phyloP scores from a whole-genome alignment of 2,113 vertebrate species.

The Corythaeola cristata region DNA sequence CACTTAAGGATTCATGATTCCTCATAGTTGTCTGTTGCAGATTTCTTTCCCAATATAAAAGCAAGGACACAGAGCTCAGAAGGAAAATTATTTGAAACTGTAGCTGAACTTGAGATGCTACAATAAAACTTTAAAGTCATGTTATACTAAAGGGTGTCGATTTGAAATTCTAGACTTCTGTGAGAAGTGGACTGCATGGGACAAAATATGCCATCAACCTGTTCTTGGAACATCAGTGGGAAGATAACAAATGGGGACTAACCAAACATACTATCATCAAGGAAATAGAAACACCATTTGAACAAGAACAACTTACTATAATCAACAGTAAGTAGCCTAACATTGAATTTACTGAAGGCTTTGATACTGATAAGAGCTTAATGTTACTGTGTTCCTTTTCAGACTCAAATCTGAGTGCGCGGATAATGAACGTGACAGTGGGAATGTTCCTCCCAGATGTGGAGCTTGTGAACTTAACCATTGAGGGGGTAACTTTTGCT shows the following conservation, averaged over 20 bases:
- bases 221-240: conserved; percentile 66
- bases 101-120: not conserved
- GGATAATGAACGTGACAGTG: conserved; percentile 71
- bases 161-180: conserved; percentile 58
- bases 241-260: conserved; percentile 51
- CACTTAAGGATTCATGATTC: not conserved
- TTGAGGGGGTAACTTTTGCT: conserved; percentile 42
- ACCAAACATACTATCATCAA: conserved; percentile 62
- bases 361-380: not conserved
- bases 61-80: not conserved
- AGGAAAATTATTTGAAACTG: not conserved
- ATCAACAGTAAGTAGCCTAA: conserved; percentile 42
- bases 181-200: conserved; percentile 15
- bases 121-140: not conserved
- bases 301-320: not conserved
- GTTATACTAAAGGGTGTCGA: not conserved
- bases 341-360: not conserved
- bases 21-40: not conserved
- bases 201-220: conserved; percentile 45
- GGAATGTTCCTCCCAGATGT: conserved; percentile 78
- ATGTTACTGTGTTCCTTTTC: not conserved
- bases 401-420: conserved; percentile 54
- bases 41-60: not conserved
- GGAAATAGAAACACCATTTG: conserved; percentile 58
- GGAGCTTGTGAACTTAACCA: conserved; percentile 72